These are phyloP conservation scores for Perdita meconis DNA, from an alignment of 2,888 invertebrate genomes.

Conservation along the genomic window DNA sequence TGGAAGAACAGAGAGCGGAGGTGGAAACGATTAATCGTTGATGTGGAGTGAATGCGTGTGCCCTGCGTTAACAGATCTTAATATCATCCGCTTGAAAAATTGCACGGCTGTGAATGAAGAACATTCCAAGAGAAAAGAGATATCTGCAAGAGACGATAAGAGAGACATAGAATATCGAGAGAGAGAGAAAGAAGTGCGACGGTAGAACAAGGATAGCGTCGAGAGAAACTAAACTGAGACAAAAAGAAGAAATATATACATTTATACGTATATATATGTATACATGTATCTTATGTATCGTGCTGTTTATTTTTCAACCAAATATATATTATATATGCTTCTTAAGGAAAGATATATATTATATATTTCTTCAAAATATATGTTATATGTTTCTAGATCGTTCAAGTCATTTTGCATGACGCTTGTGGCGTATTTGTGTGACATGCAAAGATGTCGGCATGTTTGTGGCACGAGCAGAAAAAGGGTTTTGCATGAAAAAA, in stretches of 20 bases:
- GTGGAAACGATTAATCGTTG: conserved; percentile 23
- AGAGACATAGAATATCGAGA: conserved; percentile 29
- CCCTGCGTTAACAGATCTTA: conserved; percentile 65
- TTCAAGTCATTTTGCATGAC: conserved; percentile 75
- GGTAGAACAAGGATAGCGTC: conserved; percentile 29
- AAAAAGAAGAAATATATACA: conserved; percentile 3
- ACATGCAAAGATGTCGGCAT: not conserved
- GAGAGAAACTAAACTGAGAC: conserved; percentile 38
- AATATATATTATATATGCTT: conserved; percentile 25
- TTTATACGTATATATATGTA: conserved; percentile 21
- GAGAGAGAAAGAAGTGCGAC: conserved; percentile 15
- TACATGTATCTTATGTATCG: conserved; percentile 6
- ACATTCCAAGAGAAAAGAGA: conserved; percentile 29
- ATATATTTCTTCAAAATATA: not conserved
- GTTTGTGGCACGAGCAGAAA: too few relatives aligned
- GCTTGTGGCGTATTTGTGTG: conserved; percentile 56
- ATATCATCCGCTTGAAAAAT: conserved; percentile 61
- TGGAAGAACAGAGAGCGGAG: conserved; percentile 11
- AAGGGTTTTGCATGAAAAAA: too few relatives aligned
- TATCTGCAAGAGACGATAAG: conserved; percentile 16
- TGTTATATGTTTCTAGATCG: not conserved
- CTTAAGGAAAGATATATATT: not conserved
- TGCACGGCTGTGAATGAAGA: conserved; percentile 61
- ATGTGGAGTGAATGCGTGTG: conserved; percentile 54
- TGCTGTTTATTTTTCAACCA: conserved; percentile 1